Evolutionary conservation across 2,797 vertebrate genomes (phyloP), one percentile per base, ranked within the genome.

Genomic region (Megaceryle alcyon): DNA sequence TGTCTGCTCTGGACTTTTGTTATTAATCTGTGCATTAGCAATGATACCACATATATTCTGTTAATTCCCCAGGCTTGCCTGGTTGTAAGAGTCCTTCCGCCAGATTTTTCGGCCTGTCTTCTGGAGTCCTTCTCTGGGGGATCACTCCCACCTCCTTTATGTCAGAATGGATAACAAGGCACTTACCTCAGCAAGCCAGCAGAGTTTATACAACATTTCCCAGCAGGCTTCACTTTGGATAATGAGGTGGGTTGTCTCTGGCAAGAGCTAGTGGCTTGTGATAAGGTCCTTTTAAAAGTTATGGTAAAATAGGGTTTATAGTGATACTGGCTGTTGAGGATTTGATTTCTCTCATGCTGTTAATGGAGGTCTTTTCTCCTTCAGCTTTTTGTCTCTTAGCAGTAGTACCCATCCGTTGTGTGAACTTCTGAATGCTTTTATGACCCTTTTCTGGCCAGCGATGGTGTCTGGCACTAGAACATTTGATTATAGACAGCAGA

Each of bases 131-230:
- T 86, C 92, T 90, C 91, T 59, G 10, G 60, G 75, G 86, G 23
- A 86, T 95, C 35, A 21, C 66, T 96, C 70, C 95, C 85, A 94
- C 82, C 82, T 94, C 80, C 80, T 83, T 76, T 73, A 79, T 88
- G 91, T 94, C 89, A 94, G 63, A 79, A 69, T 73, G 79, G 87
- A 90, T 96, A 96, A 90, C 35, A 59, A 94, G 82, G 61, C 82
- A 90, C 87, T 91, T 95, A 92, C 82, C 85, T 92, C 82, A 91
- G 88, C 69, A 54, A 92, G 53, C 77, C 73, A 92, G 79, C 29
- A 83, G 66, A 90, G 44, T 81, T 94, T 69, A 44, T 79, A 51
- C 65, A 85, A 35, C 41, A 29, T 77, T 83, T 84, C 85, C 73
- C 89, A 91, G 43, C 51, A 91, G 87, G 63, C 57, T 94, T 86